Evolutionary conservation across 1,140 invertebrate genomes (phyloP), one percentile per base, ranked within the genome.

Genomic region (Drosophila rhopaloa): DNA sequence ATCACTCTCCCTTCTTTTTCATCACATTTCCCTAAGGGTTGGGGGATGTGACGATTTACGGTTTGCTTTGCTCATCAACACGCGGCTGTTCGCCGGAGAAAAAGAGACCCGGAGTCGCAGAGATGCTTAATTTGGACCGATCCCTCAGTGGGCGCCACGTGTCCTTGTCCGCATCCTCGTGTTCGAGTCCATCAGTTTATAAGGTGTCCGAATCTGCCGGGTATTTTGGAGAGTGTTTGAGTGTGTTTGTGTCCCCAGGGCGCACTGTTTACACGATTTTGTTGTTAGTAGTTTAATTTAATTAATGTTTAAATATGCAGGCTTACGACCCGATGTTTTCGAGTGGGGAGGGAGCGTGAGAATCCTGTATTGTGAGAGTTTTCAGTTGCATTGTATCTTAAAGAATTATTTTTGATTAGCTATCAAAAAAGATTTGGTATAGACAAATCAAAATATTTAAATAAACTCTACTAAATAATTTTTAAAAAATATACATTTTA

Each of bases 271-370:
- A 86, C 83, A 86, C 70, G 63, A 35, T 62, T 83, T 77, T 86
- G 83, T 83, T 73, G 66, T 86, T 88, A 79, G 84, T 89, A 71
- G 59, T 83, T 83, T 86, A 88, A 86, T 86, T 86, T 74, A 86
- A 86, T 86, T 88, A 86, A 88, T 89, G 63, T 47, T 67, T 79
- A 83, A 88, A 79, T 76, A 76, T 79, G 75, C 77, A 80, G 62
- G 40, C 50, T 60, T 71, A 46, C 62, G 51, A 62, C 46, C 29
- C 41, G 35, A 1, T 35, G 16, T 7, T n/a, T 27, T 6, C 16
- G 8, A 51, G 32, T 2, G 38, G 32, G 1, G 8, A 35, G 10
- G 43, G 55, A 81, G 57, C 76, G 83, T 77, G 83, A 67, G 79
- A 84, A 80, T 43, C 8, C 3, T 8, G 13, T 5, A 8, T n/a